Conservation (phyloP, 2,113 vertebrate species). For the Ailurus styani region DNA sequence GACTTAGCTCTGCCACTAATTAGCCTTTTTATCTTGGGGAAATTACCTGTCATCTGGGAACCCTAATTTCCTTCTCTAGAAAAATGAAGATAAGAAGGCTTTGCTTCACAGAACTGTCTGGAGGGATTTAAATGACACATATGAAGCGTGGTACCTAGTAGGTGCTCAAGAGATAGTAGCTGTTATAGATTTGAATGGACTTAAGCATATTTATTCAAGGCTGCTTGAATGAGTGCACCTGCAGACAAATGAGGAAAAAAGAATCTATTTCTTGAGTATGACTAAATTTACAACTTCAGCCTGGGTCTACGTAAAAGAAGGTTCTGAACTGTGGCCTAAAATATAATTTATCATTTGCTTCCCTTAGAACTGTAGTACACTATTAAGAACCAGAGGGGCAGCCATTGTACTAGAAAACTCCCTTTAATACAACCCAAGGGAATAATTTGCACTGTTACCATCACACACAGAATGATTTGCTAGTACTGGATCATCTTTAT, state of each 20-base stretch:
- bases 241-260: neutral
- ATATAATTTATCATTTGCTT: neutral
- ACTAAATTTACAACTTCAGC: slow-evolving; percentile 18
- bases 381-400: neutral
- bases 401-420: neutral
- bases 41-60: neutral
- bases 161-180: neutral
- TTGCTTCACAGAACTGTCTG: neutral
- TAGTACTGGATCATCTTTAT: neutral
- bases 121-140: neutral
- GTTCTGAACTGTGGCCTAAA: neutral
- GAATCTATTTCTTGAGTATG: slow-evolving; percentile 3
- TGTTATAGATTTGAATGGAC: neutral
- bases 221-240: neutral
- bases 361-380: neutral
- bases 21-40: neutral
- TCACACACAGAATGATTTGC: neutral
- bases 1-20: neutral
- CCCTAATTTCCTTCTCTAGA: neutral
- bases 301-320: neutral
- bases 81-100: neutral
- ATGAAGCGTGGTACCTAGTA: neutral
- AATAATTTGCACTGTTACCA: neutral
- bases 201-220: neutral
- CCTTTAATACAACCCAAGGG: neutral